These are phyloP conservation scores for Lacerta bilineata DNA, from an alignment of 2,797 vertebrate species.

Conservation along the genomic window DNA sequence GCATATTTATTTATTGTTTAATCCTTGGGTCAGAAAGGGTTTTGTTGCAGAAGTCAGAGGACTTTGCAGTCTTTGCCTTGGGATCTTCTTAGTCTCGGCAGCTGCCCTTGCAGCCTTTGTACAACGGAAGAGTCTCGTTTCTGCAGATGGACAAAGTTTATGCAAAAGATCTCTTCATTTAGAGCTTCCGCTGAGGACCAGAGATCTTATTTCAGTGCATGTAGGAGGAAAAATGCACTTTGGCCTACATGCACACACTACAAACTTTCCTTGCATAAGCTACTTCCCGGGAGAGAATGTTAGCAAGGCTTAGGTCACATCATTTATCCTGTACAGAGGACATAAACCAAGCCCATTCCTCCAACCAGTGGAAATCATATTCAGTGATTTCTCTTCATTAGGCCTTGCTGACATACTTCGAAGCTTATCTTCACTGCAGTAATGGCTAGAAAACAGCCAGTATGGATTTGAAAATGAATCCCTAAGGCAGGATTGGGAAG, in stretches of 20 bases:
- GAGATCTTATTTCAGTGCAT: constrained; percentile 7
- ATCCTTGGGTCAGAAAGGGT: background rate
- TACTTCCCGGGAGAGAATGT: background rate
- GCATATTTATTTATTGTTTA: constrained; percentile 24
- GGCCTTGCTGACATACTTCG: background rate
- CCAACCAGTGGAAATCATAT: background rate
- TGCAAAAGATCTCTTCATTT: background rate
- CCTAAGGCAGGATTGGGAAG: too few species aligned
- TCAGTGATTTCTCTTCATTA: background rate
- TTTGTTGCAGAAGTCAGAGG: background rate
- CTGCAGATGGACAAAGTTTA: background rate
- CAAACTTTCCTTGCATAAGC: background rate
- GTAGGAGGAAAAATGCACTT: background rate
- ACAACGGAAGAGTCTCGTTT: background rate
- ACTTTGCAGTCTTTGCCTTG: background rate
- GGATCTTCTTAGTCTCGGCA: background rate
- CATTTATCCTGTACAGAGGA: background rate
- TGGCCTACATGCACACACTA: background rate
- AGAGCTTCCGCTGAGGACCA: background rate
- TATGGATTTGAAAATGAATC: too few species aligned
- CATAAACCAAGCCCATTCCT: background rate
- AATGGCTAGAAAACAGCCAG: background rate
- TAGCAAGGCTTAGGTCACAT: background rate
- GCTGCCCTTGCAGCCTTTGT: background rate
- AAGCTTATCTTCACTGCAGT: background rate